Conservation (phyloP, 2,888 invertebrate genomes). For the Meteorus colon region DNA sequence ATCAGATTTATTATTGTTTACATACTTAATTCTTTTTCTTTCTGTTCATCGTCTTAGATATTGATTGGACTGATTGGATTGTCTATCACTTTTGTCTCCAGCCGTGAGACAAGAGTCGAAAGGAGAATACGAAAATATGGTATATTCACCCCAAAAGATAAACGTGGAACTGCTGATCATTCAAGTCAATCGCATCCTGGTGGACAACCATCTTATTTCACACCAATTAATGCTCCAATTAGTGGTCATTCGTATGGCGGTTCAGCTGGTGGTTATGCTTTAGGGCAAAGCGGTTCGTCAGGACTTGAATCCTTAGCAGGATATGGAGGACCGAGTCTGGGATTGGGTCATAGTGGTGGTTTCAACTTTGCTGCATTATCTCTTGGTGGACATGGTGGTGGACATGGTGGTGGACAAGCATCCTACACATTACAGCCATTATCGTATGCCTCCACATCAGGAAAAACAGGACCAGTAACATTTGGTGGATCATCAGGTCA, state of each 20-base stretch:
- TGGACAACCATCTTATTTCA: constrained; percentile 52
- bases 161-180: constrained; percentile 65
- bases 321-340: constrained; percentile 38
- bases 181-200: constrained; percentile 54
- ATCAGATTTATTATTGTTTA: neutral
- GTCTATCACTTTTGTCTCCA: constrained; percentile 55
- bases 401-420: constrained; percentile 49
- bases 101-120: constrained; percentile 57
- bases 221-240: constrained; percentile 45
- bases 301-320: constrained; percentile 45
- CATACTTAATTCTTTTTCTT: neutral
- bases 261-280: constrained; percentile 43
- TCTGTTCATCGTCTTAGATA: constrained; percentile 54
- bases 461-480: constrained; percentile 68
- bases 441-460: constrained; percentile 47
- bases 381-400: constrained; percentile 48
- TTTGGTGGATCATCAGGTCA: constrained; percentile 55
- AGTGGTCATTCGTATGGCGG: constrained; percentile 52
- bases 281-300: constrained; percentile 49
- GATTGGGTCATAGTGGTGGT: constrained; percentile 28
- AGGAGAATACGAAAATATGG: constrained; percentile 53
- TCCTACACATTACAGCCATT: constrained; percentile 53
- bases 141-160: constrained; percentile 59
- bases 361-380: constrained; percentile 43
- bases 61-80: constrained; percentile 60